These are phyloP conservation scores for Muscidifurax raptorellus DNA, from an alignment of 1,140 invertebrate species.

Conservation along the genomic window DNA sequence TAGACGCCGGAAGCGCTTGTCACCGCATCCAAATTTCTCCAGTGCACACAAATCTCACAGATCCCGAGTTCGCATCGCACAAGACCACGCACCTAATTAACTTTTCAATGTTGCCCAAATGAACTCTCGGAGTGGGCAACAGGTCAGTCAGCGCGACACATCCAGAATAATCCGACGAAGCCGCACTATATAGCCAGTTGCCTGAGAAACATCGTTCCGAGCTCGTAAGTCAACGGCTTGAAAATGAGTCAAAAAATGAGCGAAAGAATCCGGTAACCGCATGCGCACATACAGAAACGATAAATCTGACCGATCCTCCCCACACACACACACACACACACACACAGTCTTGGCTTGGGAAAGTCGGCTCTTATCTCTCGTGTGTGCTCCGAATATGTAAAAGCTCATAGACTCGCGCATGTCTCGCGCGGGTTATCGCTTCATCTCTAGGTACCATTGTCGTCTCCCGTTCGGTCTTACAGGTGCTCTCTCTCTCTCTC, in stretches of 20 bases:
- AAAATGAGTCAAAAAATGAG: background rate
- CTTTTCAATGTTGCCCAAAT: background rate
- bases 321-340: background rate
- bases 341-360: slow-evolving; percentile 55
- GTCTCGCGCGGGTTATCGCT: slow-evolving; percentile 12
- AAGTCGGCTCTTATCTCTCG: slow-evolving; percentile 66
- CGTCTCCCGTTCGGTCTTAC: background rate
- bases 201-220: no score
- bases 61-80: no score
- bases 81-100: background rate
- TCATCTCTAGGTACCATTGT: background rate
- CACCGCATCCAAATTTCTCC: no score
- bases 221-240: background rate
- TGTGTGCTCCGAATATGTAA: slow-evolving; percentile 64
- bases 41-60: no score
- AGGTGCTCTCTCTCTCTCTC: background rate
- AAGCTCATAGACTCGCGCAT: slow-evolving; percentile 48
- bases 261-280: slow-evolving; percentile 15
- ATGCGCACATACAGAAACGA: background rate
- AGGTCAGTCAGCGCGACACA: background rate
- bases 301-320: slow-evolving; percentile 60
- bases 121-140: background rate
- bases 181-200: background rate
- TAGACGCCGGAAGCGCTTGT: no score
- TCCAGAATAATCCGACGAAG: background rate